Evolutionary conservation across 2,888 invertebrate species (phyloP).

Genomic region (Napeogenes inachia): DNA sequence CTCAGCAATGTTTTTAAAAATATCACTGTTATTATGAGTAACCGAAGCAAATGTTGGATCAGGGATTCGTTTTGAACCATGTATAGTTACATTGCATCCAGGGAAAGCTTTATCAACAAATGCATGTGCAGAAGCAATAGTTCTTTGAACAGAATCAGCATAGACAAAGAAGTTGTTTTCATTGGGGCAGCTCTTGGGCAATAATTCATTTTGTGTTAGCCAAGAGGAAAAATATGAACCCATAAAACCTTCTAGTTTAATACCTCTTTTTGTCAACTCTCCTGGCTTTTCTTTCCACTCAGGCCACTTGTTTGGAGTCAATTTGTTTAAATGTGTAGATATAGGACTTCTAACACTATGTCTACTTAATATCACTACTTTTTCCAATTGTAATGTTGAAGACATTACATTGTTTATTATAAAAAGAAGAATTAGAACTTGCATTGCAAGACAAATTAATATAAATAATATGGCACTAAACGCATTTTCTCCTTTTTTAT

Average conservation of each 20-base stretch:
- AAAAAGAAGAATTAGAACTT: conserved; percentile 17
- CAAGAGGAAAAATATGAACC: conserved; percentile 41
- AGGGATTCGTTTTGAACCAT: conserved; percentile 39
- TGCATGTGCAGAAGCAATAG: conserved; percentile 54
- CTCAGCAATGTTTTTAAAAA: conserved; percentile 44
- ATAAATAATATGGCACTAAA: conserved; percentile 19
- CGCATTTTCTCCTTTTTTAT: conserved; percentile 12
- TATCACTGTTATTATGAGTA: conserved; percentile 51
- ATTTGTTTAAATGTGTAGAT: conserved; percentile 44
- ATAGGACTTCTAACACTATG: conserved; percentile 61
- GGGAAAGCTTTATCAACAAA: conserved; percentile 57
- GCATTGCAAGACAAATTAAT: conserved; percentile 18
- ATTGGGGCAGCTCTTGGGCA: conserved; percentile 45
- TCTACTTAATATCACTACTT: conserved; percentile 56
- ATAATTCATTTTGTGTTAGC: conserved; percentile 41
- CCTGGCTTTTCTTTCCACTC: conserved; percentile 52
- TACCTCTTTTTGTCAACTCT: conserved; percentile 55
- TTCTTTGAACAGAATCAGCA: conserved; percentile 58
- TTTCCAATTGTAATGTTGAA: conserved; percentile 35
- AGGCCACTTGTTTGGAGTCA: conserved; percentile 55
- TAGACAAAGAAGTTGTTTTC: conserved; percentile 55
- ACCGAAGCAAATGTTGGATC: conserved; percentile 60
- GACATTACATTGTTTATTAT: conserved; percentile 18
- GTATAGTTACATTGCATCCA: conserved; percentile 51
- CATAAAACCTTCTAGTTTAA: conserved; percentile 55